These are phyloP conservation scores for Bombus picipes DNA, from an alignment of 1,140 invertebrate genomes.

Conservation along the genomic window DNA sequence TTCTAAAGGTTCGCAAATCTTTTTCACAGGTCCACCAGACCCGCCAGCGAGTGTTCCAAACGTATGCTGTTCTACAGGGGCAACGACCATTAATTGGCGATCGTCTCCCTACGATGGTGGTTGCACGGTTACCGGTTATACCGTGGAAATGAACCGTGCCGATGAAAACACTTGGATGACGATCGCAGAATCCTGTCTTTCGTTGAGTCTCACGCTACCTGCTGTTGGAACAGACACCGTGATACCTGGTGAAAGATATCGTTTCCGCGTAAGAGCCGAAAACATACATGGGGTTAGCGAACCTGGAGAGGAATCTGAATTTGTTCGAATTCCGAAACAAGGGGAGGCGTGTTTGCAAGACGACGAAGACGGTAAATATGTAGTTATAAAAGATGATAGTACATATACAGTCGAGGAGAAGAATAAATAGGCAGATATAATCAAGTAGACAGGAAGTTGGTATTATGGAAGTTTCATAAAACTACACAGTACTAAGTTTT, in stretches of 20 bases:
- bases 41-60: slow-evolving; percentile 88
- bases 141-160: slow-evolving; percentile 87
- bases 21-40: slow-evolving; percentile 87
- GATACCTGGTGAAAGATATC: slow-evolving; percentile 84
- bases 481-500: too few relatives aligned
- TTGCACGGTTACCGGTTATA: slow-evolving; percentile 91
- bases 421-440: too few relatives aligned
- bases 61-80: slow-evolving; percentile 77
- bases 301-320: slow-evolving; percentile 85
- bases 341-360: slow-evolving; percentile 66
- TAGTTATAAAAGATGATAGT: not conserved
- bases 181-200: slow-evolving; percentile 85
- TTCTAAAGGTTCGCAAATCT: not conserved
- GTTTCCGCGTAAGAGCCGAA: slow-evolving; percentile 89
- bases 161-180: slow-evolving; percentile 84
- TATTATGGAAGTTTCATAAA: too few relatives aligned
- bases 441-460: too few relatives aligned
- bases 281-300: slow-evolving; percentile 91
- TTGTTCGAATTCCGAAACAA: slow-evolving; percentile 79
- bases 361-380: slow-evolving; percentile 65
- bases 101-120: slow-evolving; percentile 93
- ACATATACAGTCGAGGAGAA: too few relatives aligned
- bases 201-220: slow-evolving; percentile 85
- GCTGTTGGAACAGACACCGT: slow-evolving; percentile 73
- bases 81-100: slow-evolving; percentile 89